These are phyloP conservation scores for Eupristina koningsbergeri DNA, from an alignment of 1,140 invertebrate genomes.

Conservation along the genomic window DNA sequence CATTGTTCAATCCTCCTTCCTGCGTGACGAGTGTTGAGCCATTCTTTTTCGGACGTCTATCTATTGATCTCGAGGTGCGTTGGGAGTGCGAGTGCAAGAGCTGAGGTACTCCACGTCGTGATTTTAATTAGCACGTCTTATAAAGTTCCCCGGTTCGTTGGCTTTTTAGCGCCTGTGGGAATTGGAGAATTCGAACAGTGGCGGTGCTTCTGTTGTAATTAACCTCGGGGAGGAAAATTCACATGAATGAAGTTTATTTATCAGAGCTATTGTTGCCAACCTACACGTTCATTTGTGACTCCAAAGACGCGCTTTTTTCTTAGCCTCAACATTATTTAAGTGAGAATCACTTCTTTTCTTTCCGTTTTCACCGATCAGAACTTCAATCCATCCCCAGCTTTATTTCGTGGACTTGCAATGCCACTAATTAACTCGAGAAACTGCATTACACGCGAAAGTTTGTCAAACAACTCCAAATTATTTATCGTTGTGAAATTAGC, in stretches of 20 bases:
- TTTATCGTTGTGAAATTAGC: neutral
- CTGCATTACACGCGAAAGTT: neutral
- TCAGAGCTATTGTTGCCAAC: neutral
- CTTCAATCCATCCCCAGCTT: neutral
- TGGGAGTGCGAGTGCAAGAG: neutral
- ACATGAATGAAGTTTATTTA: neutral
- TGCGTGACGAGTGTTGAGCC: neutral
- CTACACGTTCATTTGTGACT: neutral
- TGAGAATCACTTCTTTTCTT: neutral
- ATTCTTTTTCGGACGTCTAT: neutral
- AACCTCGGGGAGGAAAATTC: neutral
- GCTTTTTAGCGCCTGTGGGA: constrained; percentile 45
- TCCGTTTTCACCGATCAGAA: constrained; percentile 6
- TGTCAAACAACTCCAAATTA: neutral
- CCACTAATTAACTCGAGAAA: neutral
- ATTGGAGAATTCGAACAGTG: constrained; percentile 36
- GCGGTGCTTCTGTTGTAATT: constrained; percentile 24
- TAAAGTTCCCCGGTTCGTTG: constrained; percentile 27
- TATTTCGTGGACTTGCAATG: neutral
- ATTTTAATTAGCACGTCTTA: constrained; percentile 44
- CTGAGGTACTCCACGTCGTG: neutral
- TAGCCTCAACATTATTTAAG: neutral
- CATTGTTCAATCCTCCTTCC: neutral
- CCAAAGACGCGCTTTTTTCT: neutral
- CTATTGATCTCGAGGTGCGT: neutral